Conservation (phyloP, 2,113 vertebrate genomes). For the Nothoprocta perdicaria region DNA sequence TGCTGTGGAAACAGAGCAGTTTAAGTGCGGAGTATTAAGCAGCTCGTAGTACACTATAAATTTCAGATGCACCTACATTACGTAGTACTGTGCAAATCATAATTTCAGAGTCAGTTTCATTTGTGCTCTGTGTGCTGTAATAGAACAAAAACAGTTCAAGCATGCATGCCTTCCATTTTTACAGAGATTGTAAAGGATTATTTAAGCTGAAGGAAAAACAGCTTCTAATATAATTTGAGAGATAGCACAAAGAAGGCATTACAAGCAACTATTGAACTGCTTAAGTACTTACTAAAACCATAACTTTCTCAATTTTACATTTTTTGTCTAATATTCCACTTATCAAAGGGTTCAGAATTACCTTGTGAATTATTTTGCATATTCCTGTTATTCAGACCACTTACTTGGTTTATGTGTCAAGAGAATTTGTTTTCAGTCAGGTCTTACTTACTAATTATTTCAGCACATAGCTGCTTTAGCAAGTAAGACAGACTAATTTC, state of each 20-base stretch:
- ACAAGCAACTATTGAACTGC: conserved; percentile 16
- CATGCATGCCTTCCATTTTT: conserved; percentile 32
- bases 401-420: not conserved
- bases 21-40: conserved; percentile 48
- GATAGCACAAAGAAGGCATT: conserved; percentile 13
- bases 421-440: not conserved
- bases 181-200: conserved; percentile 38
- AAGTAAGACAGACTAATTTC: not conserved
- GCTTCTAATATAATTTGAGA: conserved; percentile 52
- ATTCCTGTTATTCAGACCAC: not conserved
- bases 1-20: conserved; percentile 44
- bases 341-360: not conserved
- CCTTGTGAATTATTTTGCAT: not conserved
- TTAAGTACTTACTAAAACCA: conserved; percentile 34
- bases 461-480: not conserved
- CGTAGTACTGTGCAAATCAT: conserved; percentile 51
- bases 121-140: conserved; percentile 3
- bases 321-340: not conserved
- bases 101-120: conserved; percentile 52
- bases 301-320: not conserved
- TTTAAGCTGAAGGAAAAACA: conserved; percentile 40
- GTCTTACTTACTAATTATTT: not conserved
- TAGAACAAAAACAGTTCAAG: conserved; percentile 47
- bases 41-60: conserved; percentile 39
- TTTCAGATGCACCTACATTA: conserved; percentile 47